Percentiles rank a stretch among this genome's conserved stretches.
phyloP scores from a whole-genome alignment of 2,113 vertebrate genomes.

The Acrocephalus kingi region DNA sequence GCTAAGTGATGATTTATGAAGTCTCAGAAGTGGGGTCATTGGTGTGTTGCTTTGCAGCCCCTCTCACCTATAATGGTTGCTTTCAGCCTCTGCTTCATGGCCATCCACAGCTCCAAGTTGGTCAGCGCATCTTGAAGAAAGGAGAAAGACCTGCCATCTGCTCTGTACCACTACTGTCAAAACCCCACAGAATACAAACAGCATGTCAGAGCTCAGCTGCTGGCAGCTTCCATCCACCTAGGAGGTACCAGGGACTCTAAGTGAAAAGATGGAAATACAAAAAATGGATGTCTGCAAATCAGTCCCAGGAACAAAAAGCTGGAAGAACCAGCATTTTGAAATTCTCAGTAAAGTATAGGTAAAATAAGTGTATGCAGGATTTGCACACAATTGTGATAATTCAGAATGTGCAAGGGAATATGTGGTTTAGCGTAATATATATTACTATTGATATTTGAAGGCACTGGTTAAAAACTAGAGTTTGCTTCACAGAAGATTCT shows the following conservation, averaged over 20 bases:
- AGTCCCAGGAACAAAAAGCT: background rate
- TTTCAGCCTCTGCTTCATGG: background rate
- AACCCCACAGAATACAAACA: background rate
- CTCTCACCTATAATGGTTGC: background rate
- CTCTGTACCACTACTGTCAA: background rate
- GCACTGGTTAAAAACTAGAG: background rate
- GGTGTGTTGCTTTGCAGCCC: background rate
- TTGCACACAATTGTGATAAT: background rate
- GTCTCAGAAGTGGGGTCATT: background rate
- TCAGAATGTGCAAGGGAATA: background rate
- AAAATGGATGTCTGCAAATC: background rate
- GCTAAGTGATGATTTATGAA: background rate
- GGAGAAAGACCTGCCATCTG: background rate
- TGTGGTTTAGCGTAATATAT: background rate
- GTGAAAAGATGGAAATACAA: background rate
- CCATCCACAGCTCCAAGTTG: background rate
- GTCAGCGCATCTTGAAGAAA: background rate
- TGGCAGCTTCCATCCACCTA: background rate
- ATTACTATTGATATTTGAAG: background rate
- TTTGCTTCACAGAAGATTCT: background rate
- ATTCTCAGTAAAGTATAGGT: background rate
- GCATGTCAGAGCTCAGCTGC: background rate
- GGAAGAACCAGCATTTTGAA: background rate
- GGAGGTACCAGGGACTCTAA: background rate
- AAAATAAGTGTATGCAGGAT: background rate